These are phyloP conservation scores for pig (Sus scrofa) DNA, from an alignment of 2,113 vertebrate genomes.

Conservation along the genomic window T2T-Sscrofa CM000826.6:58554001-58554500, in stretches of 20 bases:
- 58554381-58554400: not conserved
- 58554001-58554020: not conserved
- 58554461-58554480: not conserved
- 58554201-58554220: not conserved
- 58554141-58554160: not conserved
- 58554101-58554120: too few relatives aligned
- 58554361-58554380: not conserved
- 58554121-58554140: not conserved
- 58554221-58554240: not conserved
- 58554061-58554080: not conserved
- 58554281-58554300: not conserved
- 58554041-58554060: not conserved
- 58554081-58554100: not conserved
- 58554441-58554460: not conserved
- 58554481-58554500: not conserved
- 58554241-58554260: not conserved
- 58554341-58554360: not conserved
- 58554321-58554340: not conserved
- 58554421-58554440: rapidly evolving
- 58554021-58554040: not conserved
- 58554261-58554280: not conserved
- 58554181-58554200: not conserved
- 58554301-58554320: not conserved
- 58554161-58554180: not conserved
- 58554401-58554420: not conserved